A percentile compares a stretch with the other conserved stretches of the same genome.
Conservation (phyloP, 2,113 vertebrate species). For the Catharus minimus region DNA sequence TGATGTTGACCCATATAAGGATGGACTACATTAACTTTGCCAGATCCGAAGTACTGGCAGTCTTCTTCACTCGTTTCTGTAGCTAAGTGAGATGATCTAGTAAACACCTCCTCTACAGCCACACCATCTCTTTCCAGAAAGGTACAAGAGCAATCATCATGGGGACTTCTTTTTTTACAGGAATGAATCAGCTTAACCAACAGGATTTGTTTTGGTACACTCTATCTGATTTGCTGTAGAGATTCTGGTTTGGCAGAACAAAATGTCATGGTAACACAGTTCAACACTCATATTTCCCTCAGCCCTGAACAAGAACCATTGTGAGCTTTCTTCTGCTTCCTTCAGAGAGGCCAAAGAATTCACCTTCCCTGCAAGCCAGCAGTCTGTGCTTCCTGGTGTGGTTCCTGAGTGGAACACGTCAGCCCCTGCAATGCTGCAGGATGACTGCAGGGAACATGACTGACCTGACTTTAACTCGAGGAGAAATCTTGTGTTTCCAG, state of each 20-base stretch:
- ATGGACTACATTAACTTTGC: neutral
- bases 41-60: neutral
- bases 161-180: neutral
- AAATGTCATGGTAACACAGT: neutral
- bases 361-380: neutral
- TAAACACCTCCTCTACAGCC: neutral
- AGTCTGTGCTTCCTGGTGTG: rapidly evolving
- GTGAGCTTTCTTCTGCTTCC: neutral
- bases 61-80: neutral
- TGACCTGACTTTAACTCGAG: neutral
- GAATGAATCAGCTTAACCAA: neutral
- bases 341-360: neutral
- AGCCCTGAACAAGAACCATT: neutral
- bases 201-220: neutral
- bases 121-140: neutral
- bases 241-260: neutral
- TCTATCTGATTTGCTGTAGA: neutral
- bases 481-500: neutral
- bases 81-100: neutral
- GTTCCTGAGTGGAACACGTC: neutral
- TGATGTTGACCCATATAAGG: neutral
- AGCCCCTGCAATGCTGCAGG: neutral
- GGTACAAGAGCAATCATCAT: neutral
- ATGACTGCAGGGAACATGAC: neutral
- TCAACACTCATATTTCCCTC: neutral